Evolutionary conservation across 2,888 invertebrate genomes (phyloP), one percentile per base, ranked within the genome.

Genomic region (Phyto melanocephala): DNA sequence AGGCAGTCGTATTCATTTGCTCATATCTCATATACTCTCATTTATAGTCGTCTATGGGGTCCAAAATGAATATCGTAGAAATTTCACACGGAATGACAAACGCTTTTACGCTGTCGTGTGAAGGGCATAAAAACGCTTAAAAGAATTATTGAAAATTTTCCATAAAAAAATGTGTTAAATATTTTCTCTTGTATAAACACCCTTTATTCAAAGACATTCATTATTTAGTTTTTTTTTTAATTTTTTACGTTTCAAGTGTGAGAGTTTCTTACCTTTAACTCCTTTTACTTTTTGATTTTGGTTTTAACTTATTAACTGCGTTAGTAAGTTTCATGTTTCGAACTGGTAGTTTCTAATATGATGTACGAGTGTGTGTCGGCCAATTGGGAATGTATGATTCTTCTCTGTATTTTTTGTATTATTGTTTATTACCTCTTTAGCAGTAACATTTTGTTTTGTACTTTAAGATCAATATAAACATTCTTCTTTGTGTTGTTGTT

Each of bases 391-490:
- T 74, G 67, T 52, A 58, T 63, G 60, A 62, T 72, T 42, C 11
- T n/a, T 35, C 17, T 4, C 37, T 72, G 47, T 40, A 58, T 37
- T 52, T 33, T 47, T 20, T 70, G 54, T 54, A 24, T 47, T 56
- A 35, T 24, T 76, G 58, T 65, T 63, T 72, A 56, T 78, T 68
- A 77, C 68, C 68, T 74, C 72, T 74, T 56, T 70, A 63, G 50
- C 33, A 40, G 56, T 54, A 68, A 72, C 37, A 62, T 56, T 71
- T 71, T 58, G 11, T 62, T 37, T 54, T 56, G 28, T 65, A 71
- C 37, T 71, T 71, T 37, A 77, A 62, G 56, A 81, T 81, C 67
- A 72, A 81, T 77, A 81, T 72, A 68, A 77, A 77, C 40, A 54
- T 58, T 71, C 37, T 74, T 42, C 33, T 52, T 52, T 60, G 40